phyloP scores from a whole-genome alignment of 2,888 invertebrate species.

The Drosophila melanosoma region DNA sequence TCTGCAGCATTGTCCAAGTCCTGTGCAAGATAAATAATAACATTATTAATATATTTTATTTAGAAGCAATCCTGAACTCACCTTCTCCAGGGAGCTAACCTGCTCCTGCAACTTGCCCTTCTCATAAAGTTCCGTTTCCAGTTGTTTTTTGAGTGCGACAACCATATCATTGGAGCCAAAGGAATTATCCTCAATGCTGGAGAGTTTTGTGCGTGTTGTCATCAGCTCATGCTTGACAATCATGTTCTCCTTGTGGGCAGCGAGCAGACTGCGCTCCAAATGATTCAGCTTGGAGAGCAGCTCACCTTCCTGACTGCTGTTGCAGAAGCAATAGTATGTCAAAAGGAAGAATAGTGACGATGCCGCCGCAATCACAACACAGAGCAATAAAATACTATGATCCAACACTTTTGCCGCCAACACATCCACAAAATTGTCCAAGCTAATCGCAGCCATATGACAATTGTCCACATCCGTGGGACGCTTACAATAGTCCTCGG shows the following conservation, averaged over 20 bases:
- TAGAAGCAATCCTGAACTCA: constrained; percentile 52
- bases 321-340: constrained; percentile 92
- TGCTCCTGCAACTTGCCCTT: constrained; percentile 88
- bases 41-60: neutral
- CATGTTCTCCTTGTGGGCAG: constrained; percentile 88
- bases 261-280: constrained; percentile 87
- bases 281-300: constrained; percentile 89
- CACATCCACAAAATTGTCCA: constrained; percentile 72
- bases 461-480: constrained; percentile 26
- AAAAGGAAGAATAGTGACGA: constrained; percentile 90
- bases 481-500: constrained; percentile 50
- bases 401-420: constrained; percentile 79
- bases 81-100: constrained; percentile 88
- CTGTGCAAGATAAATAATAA: constrained; percentile 59
- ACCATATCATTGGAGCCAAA: constrained; percentile 91
- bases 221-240: constrained; percentile 88
- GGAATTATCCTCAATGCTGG: constrained; percentile 89
- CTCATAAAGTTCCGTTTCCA: constrained; percentile 86
- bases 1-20: constrained; percentile 93
- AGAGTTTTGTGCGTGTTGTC: constrained; percentile 87
- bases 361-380: constrained; percentile 89
- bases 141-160: constrained; percentile 88
- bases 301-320: constrained; percentile 89
- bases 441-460: constrained; percentile 40
- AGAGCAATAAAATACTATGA: constrained; percentile 86